These are phyloP conservation scores for Rhegmatorhina hoffmannsi DNA, from an alignment of 2,113 vertebrate species.

Conservation along the genomic window DNA sequence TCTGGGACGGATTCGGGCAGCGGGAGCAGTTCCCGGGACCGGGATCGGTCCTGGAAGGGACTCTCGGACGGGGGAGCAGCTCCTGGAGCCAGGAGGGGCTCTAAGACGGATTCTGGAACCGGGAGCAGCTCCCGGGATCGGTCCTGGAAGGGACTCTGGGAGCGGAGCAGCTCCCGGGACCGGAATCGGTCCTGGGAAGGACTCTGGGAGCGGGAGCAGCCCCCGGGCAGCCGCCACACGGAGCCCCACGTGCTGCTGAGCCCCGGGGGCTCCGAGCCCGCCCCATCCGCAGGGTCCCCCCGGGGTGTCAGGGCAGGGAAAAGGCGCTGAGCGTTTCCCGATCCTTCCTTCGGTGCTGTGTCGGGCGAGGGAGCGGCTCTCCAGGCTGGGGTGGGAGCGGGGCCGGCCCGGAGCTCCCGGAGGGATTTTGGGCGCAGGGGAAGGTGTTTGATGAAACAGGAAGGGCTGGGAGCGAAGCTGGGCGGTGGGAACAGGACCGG, in stretches of 20 bases:
- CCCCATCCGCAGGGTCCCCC: background rate
- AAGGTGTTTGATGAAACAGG: background rate
- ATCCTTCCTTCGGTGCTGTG: background rate
- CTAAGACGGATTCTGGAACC: no score
- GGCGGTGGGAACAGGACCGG: fast-evolving
- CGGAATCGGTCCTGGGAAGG: no score
- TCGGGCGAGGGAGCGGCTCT: background rate
- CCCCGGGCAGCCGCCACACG: background rate
- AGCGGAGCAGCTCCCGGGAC: no score
- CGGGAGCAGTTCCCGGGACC: no score
- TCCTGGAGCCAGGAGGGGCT: no score
- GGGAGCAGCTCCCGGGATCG: no score
- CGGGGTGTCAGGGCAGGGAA: background rate
- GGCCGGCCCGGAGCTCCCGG: fast-evolving
- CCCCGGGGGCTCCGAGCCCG: background rate
- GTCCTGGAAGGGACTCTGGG: no score
- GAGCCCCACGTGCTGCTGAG: background rate
- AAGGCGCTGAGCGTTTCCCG: background rate
- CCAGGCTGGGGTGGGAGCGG: fast-evolving
- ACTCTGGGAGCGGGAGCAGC: background rate
- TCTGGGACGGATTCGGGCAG: no score
- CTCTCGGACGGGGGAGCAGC: no score
- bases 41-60: no score
- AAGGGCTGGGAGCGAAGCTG: fast-evolving
- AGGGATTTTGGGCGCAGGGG: fast-evolving